Evolutionary conservation across 2,888 invertebrate species (phyloP).

Genomic region (Trypoxylon attenuatum): DNA sequence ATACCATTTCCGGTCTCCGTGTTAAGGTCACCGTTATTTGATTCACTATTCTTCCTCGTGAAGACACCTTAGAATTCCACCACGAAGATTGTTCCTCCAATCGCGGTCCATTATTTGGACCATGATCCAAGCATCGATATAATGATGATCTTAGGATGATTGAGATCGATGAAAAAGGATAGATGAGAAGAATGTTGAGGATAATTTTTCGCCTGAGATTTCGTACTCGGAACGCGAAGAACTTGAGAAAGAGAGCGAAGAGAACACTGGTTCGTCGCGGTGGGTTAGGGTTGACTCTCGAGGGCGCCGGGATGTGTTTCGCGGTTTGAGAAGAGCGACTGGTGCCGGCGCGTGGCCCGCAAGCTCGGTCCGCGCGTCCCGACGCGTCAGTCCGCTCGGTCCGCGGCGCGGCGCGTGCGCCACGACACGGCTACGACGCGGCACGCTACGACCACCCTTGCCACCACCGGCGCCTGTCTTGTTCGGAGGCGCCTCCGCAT

Average conservation of each 20-base stretch:
- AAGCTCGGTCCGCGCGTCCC: constrained; percentile 60
- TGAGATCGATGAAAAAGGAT: no score
- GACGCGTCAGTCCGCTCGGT: constrained; percentile 54
- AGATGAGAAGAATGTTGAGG: no score
- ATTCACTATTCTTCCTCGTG: no score
- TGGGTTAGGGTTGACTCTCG: constrained; percentile 23
- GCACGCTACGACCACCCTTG: constrained; percentile 15
- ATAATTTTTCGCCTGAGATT: no score
- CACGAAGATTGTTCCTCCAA: no score
- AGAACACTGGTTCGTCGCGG: constrained; percentile 25
- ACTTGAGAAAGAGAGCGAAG: no score
- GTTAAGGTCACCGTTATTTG: constrained; percentile 21
- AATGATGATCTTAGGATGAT: neutral
- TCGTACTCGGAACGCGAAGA: no score
- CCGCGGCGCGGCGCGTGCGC: constrained; percentile 39
- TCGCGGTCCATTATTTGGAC: no score
- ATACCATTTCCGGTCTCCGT: constrained; percentile 19
- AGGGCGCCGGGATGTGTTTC: constrained; percentile 63
- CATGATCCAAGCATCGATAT: neutral
- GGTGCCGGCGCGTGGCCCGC: constrained; percentile 71
- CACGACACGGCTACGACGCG: constrained; percentile 25
- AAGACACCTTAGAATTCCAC: no score
- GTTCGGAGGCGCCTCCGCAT: neutral
- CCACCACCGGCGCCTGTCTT: neutral
- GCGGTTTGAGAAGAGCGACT: constrained; percentile 68